Percentiles rank a stretch among this genome's conserved stretches.
Evolutionary conservation across 2,888 invertebrate species (phyloP).

Genomic region (Lacanobia wlatinum): DNA sequence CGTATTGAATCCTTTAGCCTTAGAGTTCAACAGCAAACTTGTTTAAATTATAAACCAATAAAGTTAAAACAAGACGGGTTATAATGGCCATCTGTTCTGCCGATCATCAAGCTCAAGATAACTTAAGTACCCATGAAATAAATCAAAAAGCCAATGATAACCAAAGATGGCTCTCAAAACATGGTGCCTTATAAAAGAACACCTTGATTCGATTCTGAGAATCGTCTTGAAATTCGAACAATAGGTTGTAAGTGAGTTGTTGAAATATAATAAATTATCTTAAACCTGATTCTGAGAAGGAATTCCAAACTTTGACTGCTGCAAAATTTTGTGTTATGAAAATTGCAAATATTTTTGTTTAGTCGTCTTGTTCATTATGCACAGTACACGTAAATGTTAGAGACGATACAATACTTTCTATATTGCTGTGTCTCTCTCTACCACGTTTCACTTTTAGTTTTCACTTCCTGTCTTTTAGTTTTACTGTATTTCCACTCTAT

Average conservation of each 20-base stretch:
- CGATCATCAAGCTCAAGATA: slow-evolving; percentile 40
- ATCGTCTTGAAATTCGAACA: slow-evolving; percentile 50
- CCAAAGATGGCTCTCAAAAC: slow-evolving; percentile 23
- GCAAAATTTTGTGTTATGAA: not conserved
- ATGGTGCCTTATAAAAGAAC: slow-evolving; percentile 26
- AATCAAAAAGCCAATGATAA: slow-evolving; percentile 43
- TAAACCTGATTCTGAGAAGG: slow-evolving; percentile 46
- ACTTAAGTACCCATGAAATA: slow-evolving; percentile 30
- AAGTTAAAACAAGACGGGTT: slow-evolving; percentile 49
- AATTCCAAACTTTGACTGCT: slow-evolving; percentile 15
- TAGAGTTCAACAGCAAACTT: slow-evolving; percentile 41
- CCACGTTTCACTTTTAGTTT: slow-evolving; percentile 6
- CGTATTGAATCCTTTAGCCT: slow-evolving; percentile 29
- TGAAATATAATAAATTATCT: slow-evolving; percentile 51
- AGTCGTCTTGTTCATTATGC: not conserved
- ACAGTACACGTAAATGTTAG: not conserved
- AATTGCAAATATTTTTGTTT: not conserved
- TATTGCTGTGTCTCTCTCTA: not conserved
- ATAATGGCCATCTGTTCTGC: slow-evolving; percentile 54
- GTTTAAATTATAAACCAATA: slow-evolving; percentile 53
- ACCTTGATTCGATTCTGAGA: slow-evolving; percentile 45
- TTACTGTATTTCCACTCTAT: slow-evolving; percentile 15
- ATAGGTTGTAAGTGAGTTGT: slow-evolving; percentile 44
- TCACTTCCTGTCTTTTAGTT: slow-evolving; percentile 8
- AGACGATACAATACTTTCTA: not conserved